Conservation (phyloP, 2,113 vertebrate genomes). For the Rhea pennata region DNA sequence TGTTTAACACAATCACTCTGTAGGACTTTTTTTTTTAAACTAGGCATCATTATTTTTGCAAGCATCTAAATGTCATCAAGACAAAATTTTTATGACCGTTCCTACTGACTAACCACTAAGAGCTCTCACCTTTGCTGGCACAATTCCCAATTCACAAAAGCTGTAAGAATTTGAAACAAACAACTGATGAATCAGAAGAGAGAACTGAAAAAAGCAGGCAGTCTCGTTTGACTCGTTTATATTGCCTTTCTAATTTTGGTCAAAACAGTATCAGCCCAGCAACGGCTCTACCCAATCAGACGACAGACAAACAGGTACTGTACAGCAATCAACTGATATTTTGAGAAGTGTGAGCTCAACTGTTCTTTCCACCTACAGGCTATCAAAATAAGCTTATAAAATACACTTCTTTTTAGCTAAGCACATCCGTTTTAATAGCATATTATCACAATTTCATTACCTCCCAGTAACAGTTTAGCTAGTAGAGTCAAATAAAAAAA, state of each 20-base stretch:
- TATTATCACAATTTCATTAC: background rate
- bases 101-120: constrained; percentile 48
- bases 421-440: constrained; percentile 33
- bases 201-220: constrained; percentile 57
- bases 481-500: constrained; percentile 3
- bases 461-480: constrained; percentile 14
- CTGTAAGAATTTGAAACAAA: constrained; percentile 60
- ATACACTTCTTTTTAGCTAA: constrained; percentile 27
- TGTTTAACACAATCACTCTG: background rate
- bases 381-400: constrained; percentile 60
- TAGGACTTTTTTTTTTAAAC: background rate
- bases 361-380: constrained; percentile 35
- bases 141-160: constrained; percentile 32
- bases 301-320: constrained; percentile 50
- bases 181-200: constrained; percentile 65
- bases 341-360: constrained; percentile 51
- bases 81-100: constrained; percentile 1
- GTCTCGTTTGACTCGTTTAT: constrained; percentile 69
- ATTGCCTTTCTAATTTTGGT: constrained; percentile 71
- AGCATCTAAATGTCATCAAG: constrained; percentile 30
- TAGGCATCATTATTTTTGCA: background rate
- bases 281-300: constrained; percentile 64
- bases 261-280: constrained; percentile 65
- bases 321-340: constrained; percentile 50
- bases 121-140: constrained; percentile 54